phyloP scores from a whole-genome alignment of 1,140 invertebrate genomes.

The Philotrypesis tridentata region DNA sequence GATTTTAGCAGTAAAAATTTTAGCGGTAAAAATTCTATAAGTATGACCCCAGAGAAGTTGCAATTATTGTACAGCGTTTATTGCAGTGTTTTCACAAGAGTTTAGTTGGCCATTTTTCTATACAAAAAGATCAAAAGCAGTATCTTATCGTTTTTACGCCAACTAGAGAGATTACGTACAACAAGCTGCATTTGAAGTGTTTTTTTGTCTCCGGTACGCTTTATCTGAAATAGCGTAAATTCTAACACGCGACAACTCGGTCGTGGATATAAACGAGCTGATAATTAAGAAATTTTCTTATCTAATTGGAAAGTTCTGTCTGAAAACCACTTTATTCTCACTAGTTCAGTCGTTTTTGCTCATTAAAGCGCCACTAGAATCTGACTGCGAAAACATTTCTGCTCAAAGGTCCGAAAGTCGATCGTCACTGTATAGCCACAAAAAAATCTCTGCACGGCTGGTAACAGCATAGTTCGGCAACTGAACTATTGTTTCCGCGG shows the following conservation, averaged over 20 bases:
- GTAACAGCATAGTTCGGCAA: too few relatives aligned
- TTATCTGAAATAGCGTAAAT: not conserved
- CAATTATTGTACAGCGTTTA: not conserved
- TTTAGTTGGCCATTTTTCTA: not conserved
- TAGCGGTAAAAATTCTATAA: too few relatives aligned
- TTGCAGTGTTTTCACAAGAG: not conserved
- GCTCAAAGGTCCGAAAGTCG: not conserved
- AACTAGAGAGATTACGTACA: not conserved
- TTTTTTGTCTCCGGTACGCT: not conserved
- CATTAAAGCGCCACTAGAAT: not conserved
- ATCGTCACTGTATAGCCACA: too few relatives aligned
- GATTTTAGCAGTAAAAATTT: too few relatives aligned
- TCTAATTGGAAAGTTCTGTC: not conserved
- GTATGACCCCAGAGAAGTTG: too few relatives aligned
- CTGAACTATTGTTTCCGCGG: constrained; percentile 10
- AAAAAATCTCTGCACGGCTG: not conserved
- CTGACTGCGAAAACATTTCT: too few relatives aligned
- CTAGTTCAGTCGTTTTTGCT: not conserved
- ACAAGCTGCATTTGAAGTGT: too few relatives aligned
- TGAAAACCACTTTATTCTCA: too few relatives aligned
- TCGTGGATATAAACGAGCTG: not conserved
- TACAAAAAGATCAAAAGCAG: not conserved
- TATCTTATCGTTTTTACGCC: not conserved
- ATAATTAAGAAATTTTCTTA: constrained; percentile 23
- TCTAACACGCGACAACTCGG: not conserved